phyloP scores from a whole-genome alignment of 2,797 vertebrate genomes.

The Sebastes cheni region DNA sequence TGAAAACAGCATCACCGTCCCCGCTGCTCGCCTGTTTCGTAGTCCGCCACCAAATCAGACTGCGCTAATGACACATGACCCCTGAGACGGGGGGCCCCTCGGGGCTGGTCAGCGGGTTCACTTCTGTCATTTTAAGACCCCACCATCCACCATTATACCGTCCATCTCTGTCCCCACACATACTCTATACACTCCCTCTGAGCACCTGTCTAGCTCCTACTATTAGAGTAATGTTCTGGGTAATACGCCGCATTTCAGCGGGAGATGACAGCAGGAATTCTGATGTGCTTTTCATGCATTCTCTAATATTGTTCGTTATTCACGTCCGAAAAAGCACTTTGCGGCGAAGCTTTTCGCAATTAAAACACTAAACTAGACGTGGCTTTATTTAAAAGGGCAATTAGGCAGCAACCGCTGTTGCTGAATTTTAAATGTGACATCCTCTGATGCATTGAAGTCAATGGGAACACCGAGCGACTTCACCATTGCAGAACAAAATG shows the following conservation, averaged over 20 bases:
- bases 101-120: conserved; percentile 27
- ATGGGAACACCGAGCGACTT: not conserved
- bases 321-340: not conserved
- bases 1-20: conserved; percentile 76
- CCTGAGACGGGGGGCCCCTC: conserved; percentile 9
- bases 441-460: not conserved
- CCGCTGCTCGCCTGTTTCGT: conserved; percentile 60
- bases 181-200: not conserved
- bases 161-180: conserved; percentile 11
- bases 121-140: conserved; percentile 46
- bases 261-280: not conserved
- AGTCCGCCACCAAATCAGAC: conserved; percentile 57
- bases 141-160: conserved; percentile 16
- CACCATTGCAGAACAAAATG: not conserved
- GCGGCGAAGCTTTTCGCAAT: conserved; percentile 2
- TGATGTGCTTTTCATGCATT: not conserved
- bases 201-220: conserved; percentile 11
- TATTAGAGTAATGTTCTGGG: conserved; percentile 14
- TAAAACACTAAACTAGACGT: conserved; percentile 1
- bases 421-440: conserved; percentile 7
- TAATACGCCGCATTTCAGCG: not conserved
- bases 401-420: not conserved
- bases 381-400: conserved; percentile 12
- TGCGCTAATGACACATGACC: conserved; percentile 67
- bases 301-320: not conserved